phyloP scores from a whole-genome alignment of 2,888 invertebrate genomes.

The Tetragnatha montana region DNA sequence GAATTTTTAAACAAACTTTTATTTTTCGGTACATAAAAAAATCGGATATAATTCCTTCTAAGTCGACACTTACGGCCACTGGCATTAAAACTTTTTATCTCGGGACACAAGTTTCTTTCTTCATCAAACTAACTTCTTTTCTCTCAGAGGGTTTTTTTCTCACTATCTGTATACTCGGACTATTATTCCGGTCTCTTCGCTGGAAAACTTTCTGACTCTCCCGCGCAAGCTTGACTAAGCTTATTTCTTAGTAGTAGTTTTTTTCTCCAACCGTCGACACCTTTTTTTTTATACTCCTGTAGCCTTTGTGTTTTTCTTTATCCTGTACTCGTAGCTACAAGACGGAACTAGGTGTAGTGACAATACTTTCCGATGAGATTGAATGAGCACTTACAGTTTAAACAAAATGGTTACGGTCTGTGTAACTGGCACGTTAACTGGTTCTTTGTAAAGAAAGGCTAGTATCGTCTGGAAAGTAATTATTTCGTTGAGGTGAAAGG shows the following conservation, averaged over 20 bases:
- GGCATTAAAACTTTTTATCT: neutral
- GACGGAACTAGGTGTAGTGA: neutral
- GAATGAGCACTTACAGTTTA: neutral
- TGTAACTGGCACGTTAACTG: neutral
- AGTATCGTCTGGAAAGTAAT: too few relatives aligned
- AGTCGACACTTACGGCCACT: neutral
- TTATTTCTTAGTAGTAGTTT: neutral
- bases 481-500: too few relatives aligned
- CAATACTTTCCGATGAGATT: neutral
- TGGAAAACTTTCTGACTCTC: constrained; percentile 2
- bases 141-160: neutral
- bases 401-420: neutral
- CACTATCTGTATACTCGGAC: neutral
- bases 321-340: neutral
- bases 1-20: neutral
- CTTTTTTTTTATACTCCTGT: neutral
- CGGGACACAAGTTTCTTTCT: neutral
- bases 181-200: constrained; percentile 16
- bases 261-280: neutral
- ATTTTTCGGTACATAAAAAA: neutral
- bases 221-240: neutral
- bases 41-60: neutral
- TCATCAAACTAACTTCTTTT: constrained; percentile 22
- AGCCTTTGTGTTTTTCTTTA: neutral
- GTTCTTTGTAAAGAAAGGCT: too few relatives aligned